Conservation (phyloP, 2,113 vertebrate species). For the Antechinus flavipes region DNA sequence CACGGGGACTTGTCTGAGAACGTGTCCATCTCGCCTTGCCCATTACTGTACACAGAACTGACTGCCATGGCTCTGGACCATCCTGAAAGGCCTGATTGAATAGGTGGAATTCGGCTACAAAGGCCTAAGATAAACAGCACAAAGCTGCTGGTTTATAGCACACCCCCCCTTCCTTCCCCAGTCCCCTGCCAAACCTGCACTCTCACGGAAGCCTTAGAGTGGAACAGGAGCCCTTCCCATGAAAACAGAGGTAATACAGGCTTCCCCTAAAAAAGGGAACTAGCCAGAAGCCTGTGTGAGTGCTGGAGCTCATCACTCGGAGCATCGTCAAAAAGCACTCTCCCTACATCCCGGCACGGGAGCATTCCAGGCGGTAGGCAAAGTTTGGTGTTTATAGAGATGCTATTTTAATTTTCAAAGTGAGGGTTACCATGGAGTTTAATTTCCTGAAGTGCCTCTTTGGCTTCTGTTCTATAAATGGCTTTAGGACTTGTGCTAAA, state of each 20-base stretch:
- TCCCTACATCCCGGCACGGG: background rate
- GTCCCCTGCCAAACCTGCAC: background rate
- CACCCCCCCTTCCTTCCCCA: background rate
- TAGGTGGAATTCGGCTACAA: background rate
- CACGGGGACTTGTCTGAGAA: background rate
- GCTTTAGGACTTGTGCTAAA: slow-evolving; percentile 35
- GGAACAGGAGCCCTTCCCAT: background rate
- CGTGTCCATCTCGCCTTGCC: background rate
- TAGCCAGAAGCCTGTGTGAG: background rate
- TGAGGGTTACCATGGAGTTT: slow-evolving; percentile 47
- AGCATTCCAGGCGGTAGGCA: background rate
- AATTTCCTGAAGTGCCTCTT: slow-evolving; percentile 55
- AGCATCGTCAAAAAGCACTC: background rate
- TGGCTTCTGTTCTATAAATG: slow-evolving; percentile 55
- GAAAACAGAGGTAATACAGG: background rate
- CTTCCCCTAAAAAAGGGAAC: background rate
- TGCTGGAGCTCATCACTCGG: background rate
- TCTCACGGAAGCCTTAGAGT: background rate
- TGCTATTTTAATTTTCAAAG: slow-evolving; percentile 49
- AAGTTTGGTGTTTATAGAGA: slow-evolving; percentile 12
- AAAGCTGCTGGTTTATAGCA: background rate
- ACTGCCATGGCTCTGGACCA: background rate
- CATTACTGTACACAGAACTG: background rate
- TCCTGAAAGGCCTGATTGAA: background rate
- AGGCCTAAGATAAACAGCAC: background rate